These are phyloP conservation scores for Xyliphius kryptos DNA, from an alignment of 2,113 vertebrate species.

Conservation along the genomic window DNA sequence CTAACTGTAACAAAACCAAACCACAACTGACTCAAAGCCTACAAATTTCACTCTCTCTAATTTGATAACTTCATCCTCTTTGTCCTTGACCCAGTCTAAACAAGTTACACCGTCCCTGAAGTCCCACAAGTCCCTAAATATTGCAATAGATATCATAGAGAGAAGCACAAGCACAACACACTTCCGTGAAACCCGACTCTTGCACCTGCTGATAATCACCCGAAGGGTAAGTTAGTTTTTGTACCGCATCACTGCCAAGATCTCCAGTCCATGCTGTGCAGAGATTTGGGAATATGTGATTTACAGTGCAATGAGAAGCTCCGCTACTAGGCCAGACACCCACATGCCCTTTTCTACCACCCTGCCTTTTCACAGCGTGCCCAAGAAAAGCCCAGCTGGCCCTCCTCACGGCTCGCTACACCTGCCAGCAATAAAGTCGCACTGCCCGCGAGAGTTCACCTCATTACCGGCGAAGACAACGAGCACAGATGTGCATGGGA, in stretches of 20 bases:
- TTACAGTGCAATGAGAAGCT: neutral
- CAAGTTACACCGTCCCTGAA: too few species aligned
- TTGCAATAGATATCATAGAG: too few species aligned
- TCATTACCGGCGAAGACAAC: neutral
- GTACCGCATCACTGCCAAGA: constrained; percentile 9
- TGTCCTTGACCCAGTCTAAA: too few species aligned
- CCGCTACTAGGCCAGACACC: neutral
- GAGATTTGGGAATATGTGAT: neutral
- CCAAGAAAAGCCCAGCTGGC: neutral
- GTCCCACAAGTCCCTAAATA: too few species aligned
- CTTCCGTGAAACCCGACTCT: constrained; percentile 5
- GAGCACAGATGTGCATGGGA: neutral
- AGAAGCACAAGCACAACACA: too few species aligned
- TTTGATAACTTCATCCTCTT: too few species aligned
- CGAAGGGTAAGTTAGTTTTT: neutral
- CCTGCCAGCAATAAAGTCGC: too few species aligned
- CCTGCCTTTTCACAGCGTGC: too few species aligned
- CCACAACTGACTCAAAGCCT: too few species aligned
- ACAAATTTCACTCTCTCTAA: too few species aligned
- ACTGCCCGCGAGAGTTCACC: neutral
- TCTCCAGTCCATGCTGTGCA: neutral
- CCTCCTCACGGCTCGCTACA: neutral
- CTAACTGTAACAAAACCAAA: neutral
- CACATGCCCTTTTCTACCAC: neutral
- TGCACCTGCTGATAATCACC: constrained; percentile 7